These are phyloP conservation scores for Coracias cyanogaster DNA, from an alignment of 2,797 vertebrate species.

Conservation along the genomic window DNA sequence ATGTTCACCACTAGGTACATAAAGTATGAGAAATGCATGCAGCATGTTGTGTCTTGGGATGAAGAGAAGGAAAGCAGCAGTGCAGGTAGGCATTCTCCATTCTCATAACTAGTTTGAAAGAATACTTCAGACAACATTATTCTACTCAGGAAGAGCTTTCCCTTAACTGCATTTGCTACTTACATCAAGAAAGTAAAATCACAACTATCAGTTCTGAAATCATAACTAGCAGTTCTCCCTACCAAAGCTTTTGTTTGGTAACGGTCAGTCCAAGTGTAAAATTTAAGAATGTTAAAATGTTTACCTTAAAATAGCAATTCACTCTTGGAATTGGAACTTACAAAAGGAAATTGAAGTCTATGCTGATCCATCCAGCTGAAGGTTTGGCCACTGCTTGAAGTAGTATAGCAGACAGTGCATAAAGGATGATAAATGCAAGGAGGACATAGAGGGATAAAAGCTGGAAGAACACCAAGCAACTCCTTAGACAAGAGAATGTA, in stretches of 20 bases:
- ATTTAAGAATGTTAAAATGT: neutral
- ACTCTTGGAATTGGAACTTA: neutral
- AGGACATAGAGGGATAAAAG: neutral
- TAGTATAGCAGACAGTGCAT: neutral
- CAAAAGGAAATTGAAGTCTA: neutral
- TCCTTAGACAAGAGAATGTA: neutral
- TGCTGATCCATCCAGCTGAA: slow-evolving; percentile 4
- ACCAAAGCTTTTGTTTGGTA: neutral
- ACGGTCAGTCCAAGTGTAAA: neutral
- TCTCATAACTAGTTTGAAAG: neutral
- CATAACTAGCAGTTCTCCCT: neutral
- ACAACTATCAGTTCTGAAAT: neutral
- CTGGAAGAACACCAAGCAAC: slow-evolving; percentile 31
- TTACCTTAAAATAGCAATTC: slow-evolving; percentile 11
- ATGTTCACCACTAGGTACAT: accelerated
- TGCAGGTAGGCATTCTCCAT: neutral
- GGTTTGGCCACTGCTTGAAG: neutral
- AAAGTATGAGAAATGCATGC: neutral
- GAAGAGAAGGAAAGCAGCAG: neutral
- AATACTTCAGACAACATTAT: neutral
- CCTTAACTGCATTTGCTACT: neutral
- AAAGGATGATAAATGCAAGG: slow-evolving; percentile 44
- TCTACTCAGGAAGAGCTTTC: neutral
- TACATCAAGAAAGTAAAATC: neutral
- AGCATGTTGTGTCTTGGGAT: neutral